These are phyloP conservation scores for Pardosa pseudoannulata DNA, from an alignment of 2,888 invertebrate genomes.

Conservation along the genomic window DNA sequence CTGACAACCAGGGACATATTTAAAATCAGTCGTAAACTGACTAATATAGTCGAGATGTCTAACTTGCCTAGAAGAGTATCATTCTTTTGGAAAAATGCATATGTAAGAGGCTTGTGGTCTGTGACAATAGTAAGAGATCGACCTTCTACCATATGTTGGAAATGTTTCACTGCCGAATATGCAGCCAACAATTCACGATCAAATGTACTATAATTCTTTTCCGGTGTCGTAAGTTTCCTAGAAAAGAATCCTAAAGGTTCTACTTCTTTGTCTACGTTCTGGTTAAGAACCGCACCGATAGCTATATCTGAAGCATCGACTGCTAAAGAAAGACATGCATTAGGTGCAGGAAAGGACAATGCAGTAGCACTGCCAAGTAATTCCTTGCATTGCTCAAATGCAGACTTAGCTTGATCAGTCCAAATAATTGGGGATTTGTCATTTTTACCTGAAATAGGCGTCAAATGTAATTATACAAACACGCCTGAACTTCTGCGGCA, in stretches of 20 bases:
- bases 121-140: too few species aligned
- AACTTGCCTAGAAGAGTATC: slow-evolving; percentile 8
- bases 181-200: slow-evolving; percentile 75
- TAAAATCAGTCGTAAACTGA: slow-evolving; percentile 77
- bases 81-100: slow-evolving; percentile 15
- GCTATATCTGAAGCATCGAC: slow-evolving; percentile 21
- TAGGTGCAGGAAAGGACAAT: neutral
- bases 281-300: slow-evolving; percentile 73
- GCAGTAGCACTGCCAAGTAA: neutral
- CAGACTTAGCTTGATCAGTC: neutral
- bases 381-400: too few species aligned
- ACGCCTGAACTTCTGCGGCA: neutral
- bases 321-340: neutral
- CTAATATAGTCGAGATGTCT: slow-evolving; percentile 30
- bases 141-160: slow-evolving; percentile 46
- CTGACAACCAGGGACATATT: slow-evolving; percentile 74
- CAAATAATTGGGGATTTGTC: slow-evolving; percentile 10
- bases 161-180: slow-evolving; percentile 72
- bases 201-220: slow-evolving; percentile 9
- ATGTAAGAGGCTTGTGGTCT: slow-evolving; percentile 73
- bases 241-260: slow-evolving; percentile 57
- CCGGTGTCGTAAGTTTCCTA: neutral
- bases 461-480: neutral
- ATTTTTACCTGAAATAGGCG: neutral
- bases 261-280: slow-evolving; percentile 67